Conservation (phyloP, 35 echinoderm and acorn worm species). For the Ophiothrix spiculata region DNA sequence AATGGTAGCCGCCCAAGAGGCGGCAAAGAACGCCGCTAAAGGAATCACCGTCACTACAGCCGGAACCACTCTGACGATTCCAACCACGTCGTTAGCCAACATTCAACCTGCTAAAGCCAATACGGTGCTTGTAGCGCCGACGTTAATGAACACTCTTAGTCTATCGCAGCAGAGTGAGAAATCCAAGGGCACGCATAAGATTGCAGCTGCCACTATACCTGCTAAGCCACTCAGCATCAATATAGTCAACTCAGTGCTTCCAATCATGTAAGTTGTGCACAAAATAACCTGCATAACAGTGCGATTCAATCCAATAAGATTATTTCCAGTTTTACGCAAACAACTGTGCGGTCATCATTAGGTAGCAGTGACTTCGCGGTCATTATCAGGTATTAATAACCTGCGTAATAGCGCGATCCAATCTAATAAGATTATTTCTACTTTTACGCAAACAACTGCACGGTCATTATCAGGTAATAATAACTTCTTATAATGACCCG, state of each 20-base stretch:
- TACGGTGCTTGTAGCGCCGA: not conserved
- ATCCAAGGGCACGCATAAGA: not conserved
- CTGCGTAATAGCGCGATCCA: no score
- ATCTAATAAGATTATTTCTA: no score
- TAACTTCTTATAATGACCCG: no score
- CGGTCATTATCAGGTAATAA: no score
- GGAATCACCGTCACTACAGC: not conserved
- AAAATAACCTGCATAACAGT: no score
- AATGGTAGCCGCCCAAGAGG: not conserved
- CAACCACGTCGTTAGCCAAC: not conserved
- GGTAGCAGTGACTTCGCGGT: no score
- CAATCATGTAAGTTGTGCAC: slow-evolving; percentile 24
- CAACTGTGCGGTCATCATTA: no score
- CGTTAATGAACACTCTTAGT: not conserved
- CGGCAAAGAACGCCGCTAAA: not conserved
- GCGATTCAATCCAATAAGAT: no score
- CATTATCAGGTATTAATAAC: no score
- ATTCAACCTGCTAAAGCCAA: not conserved
- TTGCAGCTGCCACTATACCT: not conserved
- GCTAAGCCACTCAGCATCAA: not conserved
- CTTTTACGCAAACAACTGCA: no score
- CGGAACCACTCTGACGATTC: not conserved
- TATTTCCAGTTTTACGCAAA: no score
- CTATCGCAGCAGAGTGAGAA: not conserved
- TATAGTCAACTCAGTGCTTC: slow-evolving; percentile 43